Evolutionary conservation across 2,888 invertebrate genomes (phyloP), one percentile per base, ranked within the genome.

Genomic region (Lycophotia porphyrea): DNA sequence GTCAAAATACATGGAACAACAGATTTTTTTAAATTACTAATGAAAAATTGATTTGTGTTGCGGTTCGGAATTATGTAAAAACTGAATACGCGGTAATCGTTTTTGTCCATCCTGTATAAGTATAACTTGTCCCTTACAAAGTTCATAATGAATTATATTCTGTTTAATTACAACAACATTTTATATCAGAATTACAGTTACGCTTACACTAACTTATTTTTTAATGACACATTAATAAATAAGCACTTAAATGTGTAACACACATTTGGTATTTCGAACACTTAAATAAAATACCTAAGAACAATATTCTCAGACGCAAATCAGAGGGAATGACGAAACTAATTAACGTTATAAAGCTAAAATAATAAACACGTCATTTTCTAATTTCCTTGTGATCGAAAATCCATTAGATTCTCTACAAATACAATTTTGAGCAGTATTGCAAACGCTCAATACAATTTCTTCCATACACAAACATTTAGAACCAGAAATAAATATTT

Each of bases 321-420:
- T 58, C 34, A 65, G 78, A 34, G 58, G 27, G 64, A 78, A 78
- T 78, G 47, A 71, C 47, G 47, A n/a, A 42, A 39, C 27, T 27
- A 24, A n/a, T 36, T 36, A 36, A 36, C 15, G 24, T n/a, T 27
- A 34, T 63, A 18, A 21, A 44, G 4, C 34, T 39, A 39, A 47
- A 60, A 21, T 5, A 36, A 63, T 36, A n/a, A 27, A 47, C 2
- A 39, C 63, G n/a, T 39, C 1, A 24, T 55, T 55, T 55, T 27
- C 1, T 36, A 36, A 36, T 36, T 36, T 24, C 5, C 24, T 24
- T 24, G 24, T 34, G 9, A 21, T 34, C 8, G 21, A 58, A 58
- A 58, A 58, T 31, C 27, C 31, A 31, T 58, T 15, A 8, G 31
- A 18, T 58, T 31, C 3, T 58, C 60, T 34, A 60, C 9, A 21